A percentile compares a stretch with the other conserved stretches of the same genome.
Conservation (phyloP, 2,113 vertebrate species). For the Hydrolagus affinis region DNA sequence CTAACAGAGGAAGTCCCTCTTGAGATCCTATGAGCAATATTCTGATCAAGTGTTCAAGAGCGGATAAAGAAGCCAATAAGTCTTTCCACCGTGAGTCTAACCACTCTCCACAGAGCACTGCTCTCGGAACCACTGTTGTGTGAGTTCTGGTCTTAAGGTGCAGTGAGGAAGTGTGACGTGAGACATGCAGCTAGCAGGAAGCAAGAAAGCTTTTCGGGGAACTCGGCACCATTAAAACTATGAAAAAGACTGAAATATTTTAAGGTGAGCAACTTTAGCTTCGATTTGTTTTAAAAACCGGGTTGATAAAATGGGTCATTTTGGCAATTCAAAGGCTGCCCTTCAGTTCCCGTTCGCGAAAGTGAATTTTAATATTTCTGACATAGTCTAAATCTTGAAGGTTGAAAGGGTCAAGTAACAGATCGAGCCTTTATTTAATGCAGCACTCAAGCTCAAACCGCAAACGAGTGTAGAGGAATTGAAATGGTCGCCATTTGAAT, state of each 20-base stretch:
- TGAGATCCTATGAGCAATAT: no score
- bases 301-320: background rate
- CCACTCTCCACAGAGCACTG: conserved; percentile 2
- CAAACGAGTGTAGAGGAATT: conserved; percentile 19
- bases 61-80: background rate
- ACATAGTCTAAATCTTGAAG: background rate
- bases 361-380: background rate
- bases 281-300: background rate
- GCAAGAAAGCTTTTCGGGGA: conserved; percentile 46
- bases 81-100: conserved; percentile 32
- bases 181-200: conserved; percentile 55
- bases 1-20: no score
- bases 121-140: background rate
- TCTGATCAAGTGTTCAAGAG: background rate
- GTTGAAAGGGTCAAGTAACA: background rate
- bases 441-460: conserved; percentile 17
- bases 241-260: conserved; percentile 3
- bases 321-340: background rate
- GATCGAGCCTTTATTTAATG: background rate
- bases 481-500: conserved; percentile 8
- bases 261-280: conserved; percentile 23
- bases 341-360: no score
- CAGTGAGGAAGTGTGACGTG: conserved; percentile 56
- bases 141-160: conserved; percentile 42
- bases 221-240: conserved; percentile 36